Conservation (phyloP, 2,888 invertebrate genomes). For the Eremobia ochroleuca region DNA sequence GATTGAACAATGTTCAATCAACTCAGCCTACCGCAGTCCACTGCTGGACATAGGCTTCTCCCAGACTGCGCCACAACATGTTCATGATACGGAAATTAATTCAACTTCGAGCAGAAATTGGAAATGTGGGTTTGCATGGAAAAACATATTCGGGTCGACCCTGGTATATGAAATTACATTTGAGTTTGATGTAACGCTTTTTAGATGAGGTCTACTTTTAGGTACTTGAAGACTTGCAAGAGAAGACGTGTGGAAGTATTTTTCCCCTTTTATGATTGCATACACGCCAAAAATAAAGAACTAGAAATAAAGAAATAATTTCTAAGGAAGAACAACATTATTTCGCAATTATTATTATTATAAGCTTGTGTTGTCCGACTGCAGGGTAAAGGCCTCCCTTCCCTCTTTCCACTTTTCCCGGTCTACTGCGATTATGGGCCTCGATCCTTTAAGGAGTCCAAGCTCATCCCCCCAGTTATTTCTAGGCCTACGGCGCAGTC, state of each 20-base stretch:
- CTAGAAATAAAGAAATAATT: not conserved
- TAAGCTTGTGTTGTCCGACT: too few species aligned
- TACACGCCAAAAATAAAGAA: not conserved
- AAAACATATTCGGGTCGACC: conserved; percentile 1
- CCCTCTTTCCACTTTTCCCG: too few species aligned
- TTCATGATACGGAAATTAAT: conserved; percentile 9
- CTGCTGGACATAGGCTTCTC: too few species aligned
- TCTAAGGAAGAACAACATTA: not conserved
- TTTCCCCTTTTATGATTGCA: not conserved
- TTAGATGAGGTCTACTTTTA: not conserved
- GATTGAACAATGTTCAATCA: too few species aligned
- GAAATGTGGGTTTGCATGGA: not conserved
- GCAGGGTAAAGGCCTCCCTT: too few species aligned
- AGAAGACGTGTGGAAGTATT: not conserved
- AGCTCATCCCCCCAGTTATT: too few species aligned
- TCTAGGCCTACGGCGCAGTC: too few species aligned
- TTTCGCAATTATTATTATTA: too few species aligned
- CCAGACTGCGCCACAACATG: too few species aligned
- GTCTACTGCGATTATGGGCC: too few species aligned
- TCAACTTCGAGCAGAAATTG: not conserved
- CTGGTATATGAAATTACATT: not conserved
- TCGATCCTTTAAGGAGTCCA: too few species aligned
- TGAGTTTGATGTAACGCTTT: conserved; percentile 5
- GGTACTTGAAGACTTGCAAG: not conserved
- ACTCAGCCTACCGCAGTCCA: too few species aligned